Evolutionary conservation across 2,797 vertebrate genomes (phyloP), one percentile per base, ranked within the genome.

Genomic region (Sebastes melanostomus): DNA sequence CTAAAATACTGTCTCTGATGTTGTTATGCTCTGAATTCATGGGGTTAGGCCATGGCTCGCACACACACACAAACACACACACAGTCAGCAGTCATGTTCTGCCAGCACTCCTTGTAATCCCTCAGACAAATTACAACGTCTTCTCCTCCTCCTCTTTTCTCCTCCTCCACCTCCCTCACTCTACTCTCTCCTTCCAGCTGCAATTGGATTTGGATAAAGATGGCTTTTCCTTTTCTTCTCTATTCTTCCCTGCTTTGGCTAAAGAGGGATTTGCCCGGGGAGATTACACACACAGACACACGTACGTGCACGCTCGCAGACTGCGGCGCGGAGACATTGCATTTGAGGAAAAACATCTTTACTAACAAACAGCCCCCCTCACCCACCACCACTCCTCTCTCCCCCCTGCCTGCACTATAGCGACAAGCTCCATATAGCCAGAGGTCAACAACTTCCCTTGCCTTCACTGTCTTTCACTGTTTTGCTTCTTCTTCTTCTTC

Each of bases 151-250:
- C 90, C 79, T 87, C 86, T 85, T 81, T 85, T 82, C 88, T 89
- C 83, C 91, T 90, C 90, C 87, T 92, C 90, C 91, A 89, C 82
- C 90, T 89, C 77, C 75, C 87, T 89, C 86, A 60, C 88, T 83
- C 76, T 68, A 80, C 88, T 86, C 88, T 86, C 81, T 93, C 89
- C 89, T 93, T 94, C 91, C 92, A 93, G 92, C 93, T 90, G 89
- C 95, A 96, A 95, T 96, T 96, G 95, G 95, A 96, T 96, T 96
- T 96, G 95, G 94, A 96, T 96, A 95, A 95, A 95, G 94, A 96
- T 93, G 95, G 94, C 93, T 96, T 95, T 96, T 89, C 92, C 91
- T 90, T 95, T 96, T 95, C 92, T 95, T 92, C 90, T 94, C 91
- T 91, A 93, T 95, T 96, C 94, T 95, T 94, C 91, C 89, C 91